These are phyloP conservation scores for Punctoribates punctum DNA, from an alignment of 2,888 invertebrate genomes.

Conservation along the genomic window DNA sequence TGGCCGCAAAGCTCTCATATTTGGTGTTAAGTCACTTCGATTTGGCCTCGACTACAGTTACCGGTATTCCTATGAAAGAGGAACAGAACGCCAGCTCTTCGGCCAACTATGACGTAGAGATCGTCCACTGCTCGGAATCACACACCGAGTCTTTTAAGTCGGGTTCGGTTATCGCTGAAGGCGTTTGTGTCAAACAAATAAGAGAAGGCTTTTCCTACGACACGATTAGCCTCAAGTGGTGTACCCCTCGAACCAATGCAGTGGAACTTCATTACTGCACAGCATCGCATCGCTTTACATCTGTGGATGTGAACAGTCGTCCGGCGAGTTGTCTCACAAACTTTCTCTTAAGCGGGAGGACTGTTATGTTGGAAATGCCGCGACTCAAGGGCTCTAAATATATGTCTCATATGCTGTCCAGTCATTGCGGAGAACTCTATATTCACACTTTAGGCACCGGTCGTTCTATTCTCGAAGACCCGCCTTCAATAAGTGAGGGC, in stretches of 20 bases:
- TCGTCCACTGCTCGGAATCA: slow-evolving; percentile 81
- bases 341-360: slow-evolving; percentile 77
- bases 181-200: slow-evolving; percentile 62
- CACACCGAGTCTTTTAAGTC: slow-evolving; percentile 72
- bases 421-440: slow-evolving; percentile 93
- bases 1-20: slow-evolving; percentile 52
- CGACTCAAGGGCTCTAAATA: slow-evolving; percentile 67
- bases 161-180: slow-evolving; percentile 49
- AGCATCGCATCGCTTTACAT: slow-evolving; percentile 83
- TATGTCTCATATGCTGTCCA: slow-evolving; percentile 85
- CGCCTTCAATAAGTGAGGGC: slow-evolving; percentile 90
- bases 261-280: slow-evolving; percentile 74
- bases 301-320: slow-evolving; percentile 91
- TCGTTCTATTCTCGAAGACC: slow-evolving; percentile 83
- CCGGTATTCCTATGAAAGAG: slow-evolving; percentile 99
- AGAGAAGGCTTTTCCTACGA: slow-evolving; percentile 69
- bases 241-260: slow-evolving; percentile 71
- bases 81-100: slow-evolving; percentile 97
- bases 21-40: slow-evolving; percentile 69
- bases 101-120: slow-evolving; percentile 97
- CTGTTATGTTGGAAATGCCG: slow-evolving; percentile 71
- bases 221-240: slow-evolving; percentile 90
- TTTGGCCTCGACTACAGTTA: slow-evolving; percentile 91
- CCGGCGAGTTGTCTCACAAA: slow-evolving; percentile 96
- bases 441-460: slow-evolving; percentile 83